Evolutionary conservation across 2,113 vertebrate genomes (phyloP).

Genomic region (Oryctolagus cuniculus): mOryCun1.1 NC_091442.1:91137501-91138000

Average conservation of each 20-base stretch:
- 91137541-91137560: too few relatives aligned
- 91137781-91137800: neutral
- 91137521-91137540: too few relatives aligned
- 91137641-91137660: too few relatives aligned
- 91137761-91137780: neutral
- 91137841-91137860: neutral
- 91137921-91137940: neutral
- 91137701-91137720: too few relatives aligned
- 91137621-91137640: too few relatives aligned
- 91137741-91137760: neutral
- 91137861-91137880: neutral
- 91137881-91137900: conserved; percentile 1
- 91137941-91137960: neutral
- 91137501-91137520: too few relatives aligned
- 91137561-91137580: too few relatives aligned
- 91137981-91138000: neutral
- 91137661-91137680: too few relatives aligned
- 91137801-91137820: too few relatives aligned
- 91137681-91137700: too few relatives aligned
- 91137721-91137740: neutral
- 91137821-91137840: neutral
- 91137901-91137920: neutral
- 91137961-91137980: neutral
- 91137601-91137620: too few relatives aligned
- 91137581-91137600: too few relatives aligned